These are phyloP conservation scores for Microcebus tavaratra DNA, from an alignment of 2,113 vertebrate species.

Conservation along the genomic window DNA sequence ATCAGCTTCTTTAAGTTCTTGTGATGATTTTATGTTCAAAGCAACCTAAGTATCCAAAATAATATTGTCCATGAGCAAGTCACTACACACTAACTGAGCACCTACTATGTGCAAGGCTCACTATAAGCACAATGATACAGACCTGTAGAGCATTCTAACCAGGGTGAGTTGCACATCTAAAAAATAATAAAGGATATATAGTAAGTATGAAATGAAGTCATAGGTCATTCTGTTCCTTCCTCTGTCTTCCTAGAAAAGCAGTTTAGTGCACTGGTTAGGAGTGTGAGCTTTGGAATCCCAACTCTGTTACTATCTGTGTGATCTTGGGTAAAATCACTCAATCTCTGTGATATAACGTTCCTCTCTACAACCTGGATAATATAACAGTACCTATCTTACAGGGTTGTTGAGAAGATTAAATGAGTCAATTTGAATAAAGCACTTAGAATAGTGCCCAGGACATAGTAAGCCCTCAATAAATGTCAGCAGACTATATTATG, in stretches of 20 bases:
- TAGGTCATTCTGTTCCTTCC: not conserved
- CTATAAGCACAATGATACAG: not conserved
- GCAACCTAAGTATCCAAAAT: not conserved
- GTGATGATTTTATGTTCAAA: not conserved
- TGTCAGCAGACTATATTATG: not conserved
- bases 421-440: not conserved
- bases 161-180: not conserved
- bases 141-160: not conserved
- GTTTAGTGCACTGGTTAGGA: not conserved
- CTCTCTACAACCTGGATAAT: not conserved
- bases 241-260: conserved; percentile 19
- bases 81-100: not conserved
- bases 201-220: not conserved
- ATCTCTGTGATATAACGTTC: not conserved
- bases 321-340: not conserved
- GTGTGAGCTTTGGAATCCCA: not conserved
- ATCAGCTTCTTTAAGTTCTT: conserved; percentile 20
- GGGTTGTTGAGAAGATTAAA: not conserved
- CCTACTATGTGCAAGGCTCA: not conserved
- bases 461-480: not conserved
- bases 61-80: not conserved
- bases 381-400: not conserved
- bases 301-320: not conserved
- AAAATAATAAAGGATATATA: not conserved
- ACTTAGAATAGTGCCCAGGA: not conserved